Conservation (phyloP, 2,797 vertebrate species). For the Oceanodroma leucorhoa region DNA sequence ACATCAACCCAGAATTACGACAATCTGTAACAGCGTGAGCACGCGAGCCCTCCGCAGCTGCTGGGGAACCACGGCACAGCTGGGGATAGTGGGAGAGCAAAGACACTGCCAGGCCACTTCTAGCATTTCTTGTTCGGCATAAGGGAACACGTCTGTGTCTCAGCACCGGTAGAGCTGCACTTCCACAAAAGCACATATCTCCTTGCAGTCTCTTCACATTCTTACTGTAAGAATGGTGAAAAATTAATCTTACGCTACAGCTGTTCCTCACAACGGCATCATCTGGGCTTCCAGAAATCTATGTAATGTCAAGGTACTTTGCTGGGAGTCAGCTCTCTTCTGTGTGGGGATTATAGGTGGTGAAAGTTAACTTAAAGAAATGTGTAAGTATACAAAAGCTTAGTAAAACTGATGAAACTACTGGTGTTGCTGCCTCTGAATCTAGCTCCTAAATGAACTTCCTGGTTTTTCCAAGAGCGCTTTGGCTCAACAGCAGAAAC, state of each 20-base stretch:
- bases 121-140: fast-evolving
- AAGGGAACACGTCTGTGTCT: fast-evolving
- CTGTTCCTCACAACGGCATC: not conserved
- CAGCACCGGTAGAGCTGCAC: not conserved
- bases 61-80: fast-evolving
- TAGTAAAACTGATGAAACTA: not conserved
- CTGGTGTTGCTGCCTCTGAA: not conserved
- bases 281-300: not conserved
- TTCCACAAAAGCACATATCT: not conserved
- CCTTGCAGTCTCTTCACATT: not conserved
- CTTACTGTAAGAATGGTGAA: not conserved
- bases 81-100: not conserved
- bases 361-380: slow-evolving; percentile 1
- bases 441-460: not conserved
- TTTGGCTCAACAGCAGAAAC: not conserved
- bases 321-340: not conserved
- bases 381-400: not conserved
- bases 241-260: not conserved
- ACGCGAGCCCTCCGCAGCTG: fast-evolving
- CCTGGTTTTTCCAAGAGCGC: not conserved
- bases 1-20: not conserved
- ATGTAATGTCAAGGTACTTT: not conserved
- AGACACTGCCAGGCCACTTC: not conserved
- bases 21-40: fast-evolving
- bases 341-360: not conserved